Evolutionary conservation across 2,888 invertebrate species (phyloP), one percentile per base, ranked within the genome.

Genomic region (Xestia c-nigrum): DNA sequence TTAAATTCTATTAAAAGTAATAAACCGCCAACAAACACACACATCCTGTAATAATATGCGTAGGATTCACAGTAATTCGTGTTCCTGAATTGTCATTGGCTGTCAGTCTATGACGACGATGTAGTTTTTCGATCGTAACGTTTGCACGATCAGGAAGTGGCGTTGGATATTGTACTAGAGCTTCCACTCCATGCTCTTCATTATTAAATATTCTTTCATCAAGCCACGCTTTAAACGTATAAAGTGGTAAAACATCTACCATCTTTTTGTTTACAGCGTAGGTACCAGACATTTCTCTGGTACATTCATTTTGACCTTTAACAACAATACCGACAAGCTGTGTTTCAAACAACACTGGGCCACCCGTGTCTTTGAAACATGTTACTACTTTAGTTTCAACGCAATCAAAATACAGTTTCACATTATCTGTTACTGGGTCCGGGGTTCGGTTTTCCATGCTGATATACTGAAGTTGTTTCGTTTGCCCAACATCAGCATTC

Each of bases 351-450:
- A 96, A 88, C 14, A 90, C 92, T 16, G 96, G 96, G 3, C 96
- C 96, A 65, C 96, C 96, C 19, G 90, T 89, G 74, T 96, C 96
- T 90, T 90, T 95, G 82, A 94, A 96, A 88, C 96, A 96, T 2
- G 94, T 94, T 3, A 84, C 76, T n/a, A 94, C 89, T 88, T 95
- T 96, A 0, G 95, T 95, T 72, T 96, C 95, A 43, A 96, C 89
- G 77, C 96, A 96, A 81, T 96, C 96, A 85, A 96, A 91, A 84
- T 90, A 95, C 19, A 90, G 93, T 81, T 77, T 89, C 31, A 93
- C 73, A 71, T 81, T 55, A 38, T 92, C 90, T 71, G 73, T 70
- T 46, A 61, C 50, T 76, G 85, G 88, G 5, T 79, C 85, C 21
- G 80, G 84, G 38, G 86, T 81, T 55, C 94, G 89, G 76, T 90